Base-by-base conservation (phyloP, 2,797 vertebrate genomes). In the Rhyacichthys aspro region DNA sequence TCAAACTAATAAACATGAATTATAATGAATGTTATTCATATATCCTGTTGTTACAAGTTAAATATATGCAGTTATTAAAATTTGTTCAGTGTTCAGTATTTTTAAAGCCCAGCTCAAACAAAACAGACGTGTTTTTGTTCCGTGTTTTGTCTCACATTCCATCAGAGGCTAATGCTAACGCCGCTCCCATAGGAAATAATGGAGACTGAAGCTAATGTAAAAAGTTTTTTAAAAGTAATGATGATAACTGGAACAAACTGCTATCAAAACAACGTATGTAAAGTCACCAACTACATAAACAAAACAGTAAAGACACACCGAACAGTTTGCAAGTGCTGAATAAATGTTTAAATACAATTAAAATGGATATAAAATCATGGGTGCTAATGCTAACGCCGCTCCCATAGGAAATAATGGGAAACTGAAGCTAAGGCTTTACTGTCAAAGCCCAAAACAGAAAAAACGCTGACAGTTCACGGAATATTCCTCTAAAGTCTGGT, bases 381-480 rank as follows among this genome's bases (percentile, higher is more conserved):
- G 15, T 5, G 47, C 47, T 49, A 49, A 49, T 7, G 47, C 47
- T 49, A 49, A 49, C 32, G n/a, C 32, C 47, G 32, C 47, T 33
- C 46, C 46, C 47, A 49, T n/a, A 49, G 32, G 47, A 49, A 34
- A 49, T 28, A 33, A 11, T 8, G 23, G 23, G 23, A 28, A n/a
- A n/a, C 32, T 9, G 23, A 17, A 0, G 8, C 18, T 8, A 23
- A n/a, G n/a, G n/a, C n/a, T n/a, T n/a, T n/a, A n/a, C n/a, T n/a
- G n/a, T n/a, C n/a, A n/a, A n/a, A 45, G 10, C 19, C n/a, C 23
- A 28, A 2, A 28, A 5, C 23, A 5, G 23, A 28, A 28, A n/a
- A 28, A 28, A 8, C 45, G 32, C 8, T 47, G 45, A 47, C 45
- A 47, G 45, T 15, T 28, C 11, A 28, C 45, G 11, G 45, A 14